Base-by-base conservation (phyloP, 2,113 vertebrate species). In the Phylloscopus trochilus region DNA sequence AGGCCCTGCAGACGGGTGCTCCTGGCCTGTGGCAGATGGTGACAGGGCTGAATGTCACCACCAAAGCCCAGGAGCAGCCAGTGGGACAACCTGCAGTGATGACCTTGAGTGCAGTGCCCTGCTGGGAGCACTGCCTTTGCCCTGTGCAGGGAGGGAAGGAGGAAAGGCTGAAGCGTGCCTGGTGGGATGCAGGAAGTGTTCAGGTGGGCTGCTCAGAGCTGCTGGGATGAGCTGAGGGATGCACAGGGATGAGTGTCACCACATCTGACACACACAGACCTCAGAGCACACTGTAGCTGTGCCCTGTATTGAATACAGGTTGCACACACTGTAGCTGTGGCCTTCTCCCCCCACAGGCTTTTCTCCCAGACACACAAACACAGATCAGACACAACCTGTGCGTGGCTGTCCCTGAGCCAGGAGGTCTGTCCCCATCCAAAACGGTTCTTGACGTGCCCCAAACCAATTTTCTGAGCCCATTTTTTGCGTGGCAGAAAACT, bases 241-340 rank as follows among this genome's bases (percentile, higher is more conserved):
- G 37, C 28, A 3, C 1, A 4, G 68, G 51, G 8, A 1, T 3
- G 43, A 2, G 70, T 17, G 31, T 26, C n/a, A n/a, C 66, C 53
- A 1, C 8, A 0, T 53, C 16, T 51, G 21, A 6, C 43, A 21
- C 0, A 1, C 15, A 1, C n/a, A 41, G 53, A 33, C 10, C 11
- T 2, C 44, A 22, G 74, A 56, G 59, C 23, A 11, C 30, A 39
- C 37, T n/a, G 18, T 8, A 26, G 7, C 5, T 35, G 1, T 1
- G 5, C 21, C 7, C 0, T 4, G 1, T 20, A 16, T 43, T 28
- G 39, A 39, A 58, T 17, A 1, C 1, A 19, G 52, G n/a, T 37
- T 78, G 13, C 31, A 5, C 5, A 13, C 13, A 0, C 6, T 1
- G 1, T 2, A 20, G 18, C n/a, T 3, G 9, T 13, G 66, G 46